These are phyloP conservation scores for Anabas testudineus DNA, from an alignment of 2,797 vertebrate genomes.

Conservation along the genomic window DNA sequence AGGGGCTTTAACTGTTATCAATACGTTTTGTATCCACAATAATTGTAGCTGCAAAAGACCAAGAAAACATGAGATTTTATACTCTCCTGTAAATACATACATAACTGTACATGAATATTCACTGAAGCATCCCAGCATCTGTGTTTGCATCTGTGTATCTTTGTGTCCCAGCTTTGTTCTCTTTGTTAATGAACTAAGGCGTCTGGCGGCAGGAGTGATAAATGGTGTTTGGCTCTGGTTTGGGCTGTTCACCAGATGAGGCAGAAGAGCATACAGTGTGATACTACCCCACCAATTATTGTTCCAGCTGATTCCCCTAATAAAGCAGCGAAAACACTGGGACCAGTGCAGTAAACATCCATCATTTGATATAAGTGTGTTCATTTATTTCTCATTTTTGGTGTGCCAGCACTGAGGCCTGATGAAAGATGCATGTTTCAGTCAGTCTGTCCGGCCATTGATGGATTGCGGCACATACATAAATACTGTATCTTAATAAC, in stretches of 20 bases:
- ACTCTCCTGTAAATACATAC: conserved; percentile 29
- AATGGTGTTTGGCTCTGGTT: conserved; percentile 63
- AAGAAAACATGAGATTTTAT: conserved; percentile 16
- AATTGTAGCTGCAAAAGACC: conserved; percentile 5
- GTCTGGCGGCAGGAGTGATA: conserved; percentile 59
- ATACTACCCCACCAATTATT: conserved; percentile 15
- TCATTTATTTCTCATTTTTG: neutral
- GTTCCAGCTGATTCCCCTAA: conserved; percentile 16
- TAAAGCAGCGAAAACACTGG: conserved; percentile 14
- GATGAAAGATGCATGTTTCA: neutral
- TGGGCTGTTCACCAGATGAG: conserved; percentile 64
- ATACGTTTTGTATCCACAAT: neutral
- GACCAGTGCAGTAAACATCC: conserved; percentile 14
- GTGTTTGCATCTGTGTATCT: conserved; percentile 54
- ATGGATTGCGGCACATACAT: neutral
- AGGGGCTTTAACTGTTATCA: neutral
- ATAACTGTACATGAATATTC: conserved; percentile 52
- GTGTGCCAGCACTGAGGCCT: too few relatives aligned
- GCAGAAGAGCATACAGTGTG: conserved; percentile 35
- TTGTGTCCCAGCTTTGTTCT: conserved; percentile 53
- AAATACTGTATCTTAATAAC: neutral
- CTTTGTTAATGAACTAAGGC: conserved; percentile 55
- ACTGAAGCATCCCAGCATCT: conserved; percentile 47
- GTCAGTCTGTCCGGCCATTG: neutral
- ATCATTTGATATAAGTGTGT: neutral